Evolutionary conservation across 2,888 invertebrate species (phyloP), one percentile per base, ranked within the genome.

Genomic region (Mythimna vitellina): DNA sequence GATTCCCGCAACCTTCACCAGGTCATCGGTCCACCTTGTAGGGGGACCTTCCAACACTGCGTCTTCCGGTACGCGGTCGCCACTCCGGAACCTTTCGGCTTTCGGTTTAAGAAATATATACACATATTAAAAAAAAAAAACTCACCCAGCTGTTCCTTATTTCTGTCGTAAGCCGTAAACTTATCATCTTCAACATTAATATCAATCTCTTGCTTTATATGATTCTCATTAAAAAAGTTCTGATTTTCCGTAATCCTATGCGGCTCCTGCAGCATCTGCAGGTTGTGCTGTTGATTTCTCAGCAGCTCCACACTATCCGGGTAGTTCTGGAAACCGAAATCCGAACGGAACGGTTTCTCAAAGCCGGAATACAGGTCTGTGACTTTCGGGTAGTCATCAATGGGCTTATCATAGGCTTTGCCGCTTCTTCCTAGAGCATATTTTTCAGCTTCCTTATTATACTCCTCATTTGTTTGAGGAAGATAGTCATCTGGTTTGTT

Each of bases 381-480:
- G 0, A 89, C 70, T 68, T 93, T 93, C 32, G 87, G 88, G 66
- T 90, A 92, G 38, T 82, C 86, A 0, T 86, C 86, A 0, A 79
- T 17, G 0, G 86, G 83, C 70, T 94, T 94, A 0, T 95, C 94
- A 64, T 93, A 95, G 0, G 92, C 88, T 82, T 95, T 96, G 20
- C 95, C 78, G 10, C 78, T 73, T 1, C 73, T 25, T 67, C 93
- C 95, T 6, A 95, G 57, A 0, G 95, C 95, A 29, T 95, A 96
- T 66, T 93, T 95, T 35, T 96, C 96, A 0, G 95, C 96, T 76
- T 94, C 96, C 6, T 94, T 95, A 12, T 95, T 95, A 20, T 95
- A 95, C 38, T 96, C 95, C 14, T 95, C 96, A 57, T 95, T 95
- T 0, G 95, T 94, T 17, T 94, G 94, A 0, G 95, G 94, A 20